Evolutionary conservation across 2,113 vertebrate genomes (phyloP).

Genomic region (Psophia crepitans): DNA sequence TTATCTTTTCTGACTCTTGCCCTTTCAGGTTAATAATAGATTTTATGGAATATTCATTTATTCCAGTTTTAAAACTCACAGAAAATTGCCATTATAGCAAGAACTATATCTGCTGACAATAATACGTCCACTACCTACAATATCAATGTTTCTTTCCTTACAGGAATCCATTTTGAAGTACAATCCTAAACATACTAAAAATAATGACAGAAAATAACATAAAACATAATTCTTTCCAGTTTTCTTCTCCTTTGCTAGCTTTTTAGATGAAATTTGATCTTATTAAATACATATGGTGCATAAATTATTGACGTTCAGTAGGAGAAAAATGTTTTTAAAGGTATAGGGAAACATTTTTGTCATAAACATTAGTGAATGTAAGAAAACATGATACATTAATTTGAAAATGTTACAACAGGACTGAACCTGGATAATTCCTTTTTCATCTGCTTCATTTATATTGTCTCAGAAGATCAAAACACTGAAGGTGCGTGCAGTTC

Average conservation of each 20-base stretch:
- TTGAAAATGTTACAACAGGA: not conserved
- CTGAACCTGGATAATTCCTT: not conserved
- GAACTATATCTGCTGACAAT: not conserved
- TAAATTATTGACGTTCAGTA: constrained; percentile 27
- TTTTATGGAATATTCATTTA: not conserved
- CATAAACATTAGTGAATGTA: not conserved
- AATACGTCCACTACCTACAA: not conserved
- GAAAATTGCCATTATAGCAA: not conserved
- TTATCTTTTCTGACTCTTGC: constrained; percentile 24
- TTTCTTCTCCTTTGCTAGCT: constrained; percentile 11
- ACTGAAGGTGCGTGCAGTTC: not conserved
- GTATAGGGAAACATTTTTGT: not conserved
- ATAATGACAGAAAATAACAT: not conserved
- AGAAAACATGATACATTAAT: not conserved
- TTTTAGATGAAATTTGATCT: constrained; percentile 3
- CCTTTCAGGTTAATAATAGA: not conserved
- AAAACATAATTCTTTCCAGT: not conserved
- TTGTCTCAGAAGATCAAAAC: not conserved
- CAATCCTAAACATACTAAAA: not conserved
- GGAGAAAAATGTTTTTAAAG: constrained; percentile 20
- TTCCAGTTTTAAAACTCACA: not conserved
- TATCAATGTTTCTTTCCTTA: not conserved
- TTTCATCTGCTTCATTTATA: not conserved
- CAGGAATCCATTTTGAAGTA: not conserved
- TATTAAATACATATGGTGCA: constrained; percentile 4